A percentile compares a stretch with the other conserved stretches of the same genome.
These are phyloP conservation scores for Zonitis immaculata DNA, from an alignment of 2,888 invertebrate species.

Conservation along the genomic window DNA sequence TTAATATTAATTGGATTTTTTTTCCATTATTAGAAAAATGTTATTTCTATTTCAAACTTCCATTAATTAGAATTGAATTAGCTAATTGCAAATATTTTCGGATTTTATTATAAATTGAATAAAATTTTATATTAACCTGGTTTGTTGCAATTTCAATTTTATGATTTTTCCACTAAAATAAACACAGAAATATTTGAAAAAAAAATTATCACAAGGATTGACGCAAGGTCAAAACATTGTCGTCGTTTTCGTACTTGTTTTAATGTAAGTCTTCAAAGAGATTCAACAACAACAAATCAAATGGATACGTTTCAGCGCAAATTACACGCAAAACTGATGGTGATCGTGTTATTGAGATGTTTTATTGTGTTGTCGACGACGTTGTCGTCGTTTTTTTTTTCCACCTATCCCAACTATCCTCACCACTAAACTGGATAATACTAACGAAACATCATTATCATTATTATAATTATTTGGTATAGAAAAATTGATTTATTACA, in stretches of 20 bases:
- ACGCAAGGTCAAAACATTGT: neutral
- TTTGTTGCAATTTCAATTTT: too few relatives aligned
- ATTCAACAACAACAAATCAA: neutral
- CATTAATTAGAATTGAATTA: too few relatives aligned
- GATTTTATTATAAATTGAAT: too few relatives aligned
- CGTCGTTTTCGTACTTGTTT: neutral
- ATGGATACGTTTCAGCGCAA: slow-evolving; percentile 19
- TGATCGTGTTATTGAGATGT: neutral
- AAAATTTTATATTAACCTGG: too few relatives aligned
- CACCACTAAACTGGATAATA: too few relatives aligned
- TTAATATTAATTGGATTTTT: neutral
- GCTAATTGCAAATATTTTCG: too few relatives aligned
- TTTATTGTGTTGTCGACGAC: neutral
- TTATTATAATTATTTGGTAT: too few relatives aligned
- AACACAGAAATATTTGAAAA: too few relatives aligned
- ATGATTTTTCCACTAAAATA: too few relatives aligned
- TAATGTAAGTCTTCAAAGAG: neutral
- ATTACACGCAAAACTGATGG: slow-evolving; percentile 23
- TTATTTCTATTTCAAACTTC: too few relatives aligned
- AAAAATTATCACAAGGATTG: neutral
- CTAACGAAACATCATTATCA: too few relatives aligned
- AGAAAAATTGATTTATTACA: neutral
- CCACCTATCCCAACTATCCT: neutral
- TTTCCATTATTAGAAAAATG: too few relatives aligned
- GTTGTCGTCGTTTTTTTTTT: neutral